Conservation (phyloP, 2,797 vertebrate species). For the Amphiprion clarkii region DNA sequence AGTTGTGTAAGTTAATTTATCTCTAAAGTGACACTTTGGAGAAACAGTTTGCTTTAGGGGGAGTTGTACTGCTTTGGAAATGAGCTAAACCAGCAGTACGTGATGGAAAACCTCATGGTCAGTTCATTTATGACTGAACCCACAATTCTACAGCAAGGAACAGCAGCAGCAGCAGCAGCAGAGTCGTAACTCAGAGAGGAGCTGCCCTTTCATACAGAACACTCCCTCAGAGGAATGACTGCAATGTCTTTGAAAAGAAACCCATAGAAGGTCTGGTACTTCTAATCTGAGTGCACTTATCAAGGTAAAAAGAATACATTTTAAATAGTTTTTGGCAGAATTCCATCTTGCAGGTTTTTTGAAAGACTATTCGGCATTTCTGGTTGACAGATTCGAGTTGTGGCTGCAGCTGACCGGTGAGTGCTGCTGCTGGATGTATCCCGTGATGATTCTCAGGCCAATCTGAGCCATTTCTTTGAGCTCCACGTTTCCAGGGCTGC, state of each 20-base stretch:
- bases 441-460: constrained; percentile 92
- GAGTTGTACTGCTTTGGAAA: constrained; percentile 15
- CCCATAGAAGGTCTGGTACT: constrained; percentile 76
- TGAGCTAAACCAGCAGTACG: constrained; percentile 28
- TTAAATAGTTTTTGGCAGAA: constrained; percentile 22
- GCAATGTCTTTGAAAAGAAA: constrained; percentile 69
- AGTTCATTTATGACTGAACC: constrained; percentile 51
- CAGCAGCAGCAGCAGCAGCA: constrained; percentile 29
- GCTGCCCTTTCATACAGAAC: constrained; percentile 70
- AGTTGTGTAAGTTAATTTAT: constrained; percentile 25
- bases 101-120: constrained; percentile 38
- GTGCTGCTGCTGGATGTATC: constrained; percentile 93
- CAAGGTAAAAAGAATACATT: constrained; percentile 45
- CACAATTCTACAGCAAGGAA: constrained; percentile 26
- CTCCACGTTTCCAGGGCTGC: constrained; percentile 85
- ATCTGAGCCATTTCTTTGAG: constrained; percentile 96
- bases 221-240: constrained; percentile 76
- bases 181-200: constrained; percentile 63
- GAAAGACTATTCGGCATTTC: constrained; percentile 6
- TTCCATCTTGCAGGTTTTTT: constrained; percentile 26
- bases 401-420: constrained; percentile 84
- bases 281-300: constrained; percentile 55
- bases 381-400: not conserved
- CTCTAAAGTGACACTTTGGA: constrained; percentile 24
- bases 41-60: constrained; percentile 33